Conservation (phyloP, 2,888 invertebrate genomes). For the Crossocerus cetratus region DNA sequence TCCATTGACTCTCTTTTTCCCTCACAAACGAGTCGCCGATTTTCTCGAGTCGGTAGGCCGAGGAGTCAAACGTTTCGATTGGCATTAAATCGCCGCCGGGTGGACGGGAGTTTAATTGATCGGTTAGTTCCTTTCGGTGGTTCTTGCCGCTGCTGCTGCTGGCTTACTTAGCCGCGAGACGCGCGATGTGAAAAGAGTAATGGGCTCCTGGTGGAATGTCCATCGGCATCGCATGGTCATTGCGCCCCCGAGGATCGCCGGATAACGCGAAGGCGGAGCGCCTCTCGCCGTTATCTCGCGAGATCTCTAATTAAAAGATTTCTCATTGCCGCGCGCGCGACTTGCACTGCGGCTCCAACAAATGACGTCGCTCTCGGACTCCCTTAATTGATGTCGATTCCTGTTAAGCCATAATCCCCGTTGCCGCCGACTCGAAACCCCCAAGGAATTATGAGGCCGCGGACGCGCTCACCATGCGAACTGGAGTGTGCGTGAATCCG, state of each 20-base stretch:
- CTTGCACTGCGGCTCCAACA: constrained; percentile 22
- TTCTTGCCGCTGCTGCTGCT: constrained; percentile 35
- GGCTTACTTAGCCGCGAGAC: no score
- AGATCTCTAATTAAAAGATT: constrained; percentile 68
- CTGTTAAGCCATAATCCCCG: constrained; percentile 34
- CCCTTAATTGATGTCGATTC: constrained; percentile 38
- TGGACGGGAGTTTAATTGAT: constrained; percentile 50
- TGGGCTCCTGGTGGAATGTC: constrained; percentile 36
- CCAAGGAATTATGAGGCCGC: background rate
- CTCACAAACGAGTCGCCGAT: no score
- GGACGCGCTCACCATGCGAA: background rate
- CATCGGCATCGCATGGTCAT: background rate
- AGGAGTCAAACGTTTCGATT: constrained; percentile 2
- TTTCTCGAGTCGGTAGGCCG: background rate
- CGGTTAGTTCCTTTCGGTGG: constrained; percentile 44
- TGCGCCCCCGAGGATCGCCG: constrained; percentile 12
- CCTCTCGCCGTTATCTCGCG: constrained; percentile 51
- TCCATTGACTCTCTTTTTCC: no score
- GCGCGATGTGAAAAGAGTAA: no score
- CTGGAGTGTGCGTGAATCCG: background rate
- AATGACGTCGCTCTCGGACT: constrained; percentile 11
- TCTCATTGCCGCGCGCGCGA: constrained; percentile 52
- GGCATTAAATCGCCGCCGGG: constrained; percentile 31
- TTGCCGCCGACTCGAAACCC: background rate
- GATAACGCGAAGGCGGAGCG: constrained; percentile 36